Evolutionary conservation across 2,888 invertebrate genomes (phyloP), one percentile per base, ranked within the genome.

Genomic region (Lagria hirta): DNA sequence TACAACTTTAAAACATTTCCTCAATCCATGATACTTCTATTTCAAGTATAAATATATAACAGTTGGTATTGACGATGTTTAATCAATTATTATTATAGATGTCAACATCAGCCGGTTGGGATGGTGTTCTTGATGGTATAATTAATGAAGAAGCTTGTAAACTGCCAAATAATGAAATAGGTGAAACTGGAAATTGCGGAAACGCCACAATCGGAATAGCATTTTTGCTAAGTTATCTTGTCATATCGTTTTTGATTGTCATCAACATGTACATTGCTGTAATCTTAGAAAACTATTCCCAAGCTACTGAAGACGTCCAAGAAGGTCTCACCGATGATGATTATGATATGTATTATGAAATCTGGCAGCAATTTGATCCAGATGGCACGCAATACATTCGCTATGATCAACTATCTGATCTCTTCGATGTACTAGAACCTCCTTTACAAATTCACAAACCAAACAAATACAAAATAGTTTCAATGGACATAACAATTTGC

Each of bases 181-280:
- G 92, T 52, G 86, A 85, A 64, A 87, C 90, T 44, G 92, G 91
- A 59, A 87, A 94, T 75, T 98, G 97, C 75, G 95, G 95, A 61
- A 90, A 86, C 55, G 88, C 91, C 57, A 89, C 90, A 53, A 88
- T 95, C 66, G 98, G 95, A 65, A 95, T 96, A 68, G 87, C 93
- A 53, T 98, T 88, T 76, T 80, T 98, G 65, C 85, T 96, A 60
- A 88, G 93, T 69, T 98, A 98, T 75, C 83, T 98, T 72, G 93
- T 98, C 69, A 95, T 98, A 74, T 95, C 93, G 72, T 98, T 97
- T 77, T 83, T 98, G 67, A 96, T 98, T 74, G 94, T 97, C 66
- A 96, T 97, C 76, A 98, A 98, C 84, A 97, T 98, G 97, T 97
- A 97, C 82, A 98, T 98, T 76, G 97, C 97, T 69, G 97, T 98